Evolutionary conservation across 2,113 vertebrate species (phyloP).

Genomic region (Ploceus nigricollis): DNA sequence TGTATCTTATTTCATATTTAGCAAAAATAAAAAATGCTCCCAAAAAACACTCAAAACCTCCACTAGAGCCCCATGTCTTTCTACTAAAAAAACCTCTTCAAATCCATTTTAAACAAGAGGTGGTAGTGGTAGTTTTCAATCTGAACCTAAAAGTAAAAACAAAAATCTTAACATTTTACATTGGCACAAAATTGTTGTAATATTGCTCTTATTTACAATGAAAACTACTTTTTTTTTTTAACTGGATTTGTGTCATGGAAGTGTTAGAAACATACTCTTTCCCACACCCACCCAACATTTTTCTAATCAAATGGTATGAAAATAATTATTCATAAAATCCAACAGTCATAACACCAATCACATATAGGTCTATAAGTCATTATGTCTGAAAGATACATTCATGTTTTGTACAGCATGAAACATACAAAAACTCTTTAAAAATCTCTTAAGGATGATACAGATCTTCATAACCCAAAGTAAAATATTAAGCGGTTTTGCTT

Average conservation of each 20-base stretch:
- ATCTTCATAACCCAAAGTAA: conserved; percentile 66
- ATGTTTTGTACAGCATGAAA: conserved; percentile 78
- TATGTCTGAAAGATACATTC: conserved; percentile 77
- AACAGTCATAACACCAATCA: conserved; percentile 69
- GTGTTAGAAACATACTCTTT: conserved; percentile 55
- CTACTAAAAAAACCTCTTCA: neutral
- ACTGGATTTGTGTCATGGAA: conserved; percentile 58
- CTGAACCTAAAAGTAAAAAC: conserved; percentile 49
- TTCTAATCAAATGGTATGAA: conserved; percentile 68
- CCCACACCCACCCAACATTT: conserved; percentile 28
- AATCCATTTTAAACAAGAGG: conserved; percentile 46
- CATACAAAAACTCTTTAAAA: conserved; percentile 70
- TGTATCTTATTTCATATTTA: conserved; percentile 48
- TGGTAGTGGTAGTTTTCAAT: conserved; percentile 49
- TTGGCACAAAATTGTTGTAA: conserved; percentile 69
- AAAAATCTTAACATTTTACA: conserved; percentile 43
- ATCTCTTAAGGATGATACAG: conserved; percentile 61
- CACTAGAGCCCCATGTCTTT: conserved; percentile 8
- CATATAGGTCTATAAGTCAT: conserved; percentile 53
- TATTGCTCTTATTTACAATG: conserved; percentile 73
- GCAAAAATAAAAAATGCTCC: conserved; percentile 20
- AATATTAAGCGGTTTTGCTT: conserved; percentile 61
- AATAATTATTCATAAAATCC: conserved; percentile 74
- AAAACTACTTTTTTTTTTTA: conserved; percentile 49
- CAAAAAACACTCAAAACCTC: conserved; percentile 6